Percentiles rank a stretch among this genome's conserved stretches.
These are phyloP conservation scores for Fabriciana adippe DNA, from an alignment of 2,888 invertebrate species.

Conservation along the genomic window DNA sequence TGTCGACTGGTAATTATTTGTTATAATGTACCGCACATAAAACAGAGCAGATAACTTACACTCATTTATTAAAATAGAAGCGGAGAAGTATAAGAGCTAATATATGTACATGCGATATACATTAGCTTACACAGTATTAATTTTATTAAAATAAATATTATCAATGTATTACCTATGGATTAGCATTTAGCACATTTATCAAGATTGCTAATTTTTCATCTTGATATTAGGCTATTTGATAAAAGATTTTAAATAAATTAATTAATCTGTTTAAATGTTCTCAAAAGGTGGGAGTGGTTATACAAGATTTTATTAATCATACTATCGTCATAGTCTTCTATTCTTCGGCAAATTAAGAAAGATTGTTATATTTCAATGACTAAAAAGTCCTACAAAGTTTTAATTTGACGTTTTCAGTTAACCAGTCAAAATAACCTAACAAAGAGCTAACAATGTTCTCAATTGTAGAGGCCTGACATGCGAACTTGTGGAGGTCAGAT, in stretches of 20 bases:
- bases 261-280: too few species aligned
- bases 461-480: conserved; percentile 34
- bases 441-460: conserved; percentile 22
- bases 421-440: not conserved
- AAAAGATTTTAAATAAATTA: too few species aligned
- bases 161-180: not conserved
- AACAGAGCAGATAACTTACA: conserved; percentile 42
- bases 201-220: not conserved
- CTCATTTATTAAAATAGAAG: conserved; percentile 36
- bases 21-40: conserved; percentile 46
- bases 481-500: conserved; percentile 35
- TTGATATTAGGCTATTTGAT: too few species aligned
- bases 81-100: conserved; percentile 29
- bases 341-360: too few species aligned
- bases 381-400: too few species aligned
- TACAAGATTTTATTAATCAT: too few species aligned
- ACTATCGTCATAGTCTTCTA: too few species aligned
- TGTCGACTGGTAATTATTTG: conserved; percentile 50
- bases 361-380: too few species aligned
- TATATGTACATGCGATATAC: conserved; percentile 5
- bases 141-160: conserved; percentile 12
- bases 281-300: not conserved
- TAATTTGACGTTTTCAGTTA: too few species aligned
- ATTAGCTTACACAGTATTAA: conserved; percentile 4
- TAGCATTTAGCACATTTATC: conserved; percentile 2